These are phyloP conservation scores for Stenchaetothrips biformis DNA, from an alignment of 2,888 invertebrate species.

Conservation along the genomic window DNA sequence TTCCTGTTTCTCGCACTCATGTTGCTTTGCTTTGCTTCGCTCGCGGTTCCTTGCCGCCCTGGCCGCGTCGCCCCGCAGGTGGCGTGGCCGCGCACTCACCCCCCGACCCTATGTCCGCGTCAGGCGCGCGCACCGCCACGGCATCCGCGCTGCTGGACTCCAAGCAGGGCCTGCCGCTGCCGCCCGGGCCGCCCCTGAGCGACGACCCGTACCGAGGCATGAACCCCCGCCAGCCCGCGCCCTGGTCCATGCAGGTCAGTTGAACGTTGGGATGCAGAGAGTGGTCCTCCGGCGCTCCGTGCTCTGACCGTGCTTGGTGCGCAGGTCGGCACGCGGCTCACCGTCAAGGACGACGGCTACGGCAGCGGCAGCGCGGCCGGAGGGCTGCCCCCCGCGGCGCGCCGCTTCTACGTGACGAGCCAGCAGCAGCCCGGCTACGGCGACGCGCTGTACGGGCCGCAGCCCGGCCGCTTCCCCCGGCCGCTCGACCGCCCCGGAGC, in stretches of 20 bases:
- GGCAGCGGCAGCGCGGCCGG: slow-evolving; percentile 27
- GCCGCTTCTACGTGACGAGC: slow-evolving; percentile 36
- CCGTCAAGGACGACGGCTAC: slow-evolving; percentile 37
- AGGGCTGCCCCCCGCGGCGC: slow-evolving; percentile 29
- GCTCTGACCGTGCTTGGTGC: slow-evolving; percentile 29
- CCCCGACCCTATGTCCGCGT: slow-evolving; percentile 18
- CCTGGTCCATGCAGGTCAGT: slow-evolving; percentile 28
- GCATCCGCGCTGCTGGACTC: slow-evolving; percentile 6
- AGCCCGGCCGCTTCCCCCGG: not conserved
- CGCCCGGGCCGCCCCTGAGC: slow-evolving; percentile 27
- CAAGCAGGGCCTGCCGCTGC: slow-evolving; percentile 13
- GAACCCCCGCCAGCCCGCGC: slow-evolving; percentile 36
- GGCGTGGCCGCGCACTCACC: not conserved
- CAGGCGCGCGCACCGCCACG: slow-evolving; percentile 15
- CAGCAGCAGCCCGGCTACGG: slow-evolving; percentile 30
- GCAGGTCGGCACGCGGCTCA: slow-evolving; percentile 37
- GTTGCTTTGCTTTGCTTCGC: not conserved
- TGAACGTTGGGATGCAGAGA: not conserved
- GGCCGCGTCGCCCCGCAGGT: not conserved
- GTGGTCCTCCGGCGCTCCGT: slow-evolving; percentile 23
- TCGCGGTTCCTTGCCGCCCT: not conserved
- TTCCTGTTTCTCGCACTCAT: not conserved
- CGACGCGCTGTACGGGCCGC: not conserved
- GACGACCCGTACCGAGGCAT: slow-evolving; percentile 37
- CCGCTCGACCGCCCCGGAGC: not conserved